These are phyloP conservation scores for Eumerus sabulonum DNA, from an alignment of 2,888 invertebrate genomes.

Conservation along the genomic window DNA sequence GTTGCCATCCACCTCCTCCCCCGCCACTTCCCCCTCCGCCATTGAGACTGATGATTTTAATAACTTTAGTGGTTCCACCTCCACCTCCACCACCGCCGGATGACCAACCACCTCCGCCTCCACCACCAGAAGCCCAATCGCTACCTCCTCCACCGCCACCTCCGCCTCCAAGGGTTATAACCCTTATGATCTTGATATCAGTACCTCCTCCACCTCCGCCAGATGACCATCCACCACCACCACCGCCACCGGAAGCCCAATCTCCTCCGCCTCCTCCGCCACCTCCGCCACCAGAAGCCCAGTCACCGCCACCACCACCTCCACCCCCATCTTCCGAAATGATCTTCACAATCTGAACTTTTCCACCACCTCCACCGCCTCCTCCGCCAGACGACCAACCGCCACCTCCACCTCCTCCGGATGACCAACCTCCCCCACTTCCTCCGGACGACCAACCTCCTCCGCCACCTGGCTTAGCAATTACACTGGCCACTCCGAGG, in stretches of 20 bases:
- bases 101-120: conserved; percentile 69
- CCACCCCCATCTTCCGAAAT: conserved; percentile 62
- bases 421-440: conserved; percentile 61
- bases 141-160: conserved; percentile 63
- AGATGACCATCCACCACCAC: conserved; percentile 62
- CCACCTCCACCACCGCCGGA: conserved; percentile 54
- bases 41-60: conserved; percentile 56
- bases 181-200: conserved; percentile 53
- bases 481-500: conserved; percentile 75
- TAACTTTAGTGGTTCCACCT: conserved; percentile 50
- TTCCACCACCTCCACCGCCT: conserved; percentile 57
- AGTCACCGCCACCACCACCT: conserved; percentile 62
- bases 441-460: conserved; percentile 72
- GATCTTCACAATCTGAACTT: conserved; percentile 65
- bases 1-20: conserved; percentile 56
- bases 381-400: conserved; percentile 44
- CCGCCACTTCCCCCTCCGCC: conserved; percentile 49
- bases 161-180: conserved; percentile 45
- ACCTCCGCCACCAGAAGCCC: conserved; percentile 68
- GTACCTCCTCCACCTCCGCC: conserved; percentile 48
- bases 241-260: conserved; percentile 59
- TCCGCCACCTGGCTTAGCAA: conserved; percentile 74
- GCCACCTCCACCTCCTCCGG: conserved; percentile 56
- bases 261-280: conserved; percentile 67
- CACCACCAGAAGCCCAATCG: conserved; percentile 67